Conservation (phyloP, 2,797 vertebrate genomes). For the Naso thynnoides region DNA sequence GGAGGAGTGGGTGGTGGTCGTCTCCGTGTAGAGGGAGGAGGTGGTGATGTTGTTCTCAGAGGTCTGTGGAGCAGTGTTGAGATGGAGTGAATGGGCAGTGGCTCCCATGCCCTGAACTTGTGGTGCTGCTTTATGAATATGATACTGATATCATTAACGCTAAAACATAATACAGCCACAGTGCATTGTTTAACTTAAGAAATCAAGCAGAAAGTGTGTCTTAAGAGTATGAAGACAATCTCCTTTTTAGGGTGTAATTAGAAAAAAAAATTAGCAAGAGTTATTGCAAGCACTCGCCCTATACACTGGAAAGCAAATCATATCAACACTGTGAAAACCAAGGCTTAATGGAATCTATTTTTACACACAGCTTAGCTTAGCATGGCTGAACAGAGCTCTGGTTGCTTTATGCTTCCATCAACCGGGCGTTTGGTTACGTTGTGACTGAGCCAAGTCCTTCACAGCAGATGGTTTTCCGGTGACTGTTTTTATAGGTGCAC, state of each 20-base stretch:
- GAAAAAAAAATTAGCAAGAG: constrained; percentile 38
- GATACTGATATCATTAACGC: constrained; percentile 34
- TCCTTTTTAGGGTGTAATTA: constrained; percentile 25
- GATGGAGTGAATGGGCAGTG: too few species aligned
- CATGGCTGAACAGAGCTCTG: constrained; percentile 48
- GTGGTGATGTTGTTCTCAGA: too few species aligned
- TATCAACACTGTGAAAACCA: constrained; percentile 54
- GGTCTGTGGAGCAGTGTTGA: too few species aligned
- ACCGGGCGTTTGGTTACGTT: constrained; percentile 49
- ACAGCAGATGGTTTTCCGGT: constrained; percentile 39
- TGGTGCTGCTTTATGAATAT: constrained; percentile 56
- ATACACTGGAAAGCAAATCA: constrained; percentile 54
- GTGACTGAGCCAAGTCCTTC: constrained; percentile 42
- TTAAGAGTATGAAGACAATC: constrained; percentile 16
- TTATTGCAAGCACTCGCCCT: constrained; percentile 26
- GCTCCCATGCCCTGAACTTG: too few species aligned
- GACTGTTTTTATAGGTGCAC: constrained; percentile 26
- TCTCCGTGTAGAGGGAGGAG: too few species aligned
- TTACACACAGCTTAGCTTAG: constrained; percentile 59
- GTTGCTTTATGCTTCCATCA: constrained; percentile 44
- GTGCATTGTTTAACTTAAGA: constrained; percentile 23
- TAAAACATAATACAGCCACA: constrained; percentile 23
- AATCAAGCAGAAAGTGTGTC: constrained; percentile 14
- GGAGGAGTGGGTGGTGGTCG: too few species aligned
- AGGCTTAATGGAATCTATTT: constrained; percentile 73